Evolutionary conservation across 2,113 vertebrate genomes (phyloP).

Genomic region (Phasianus colchicus): DNA sequence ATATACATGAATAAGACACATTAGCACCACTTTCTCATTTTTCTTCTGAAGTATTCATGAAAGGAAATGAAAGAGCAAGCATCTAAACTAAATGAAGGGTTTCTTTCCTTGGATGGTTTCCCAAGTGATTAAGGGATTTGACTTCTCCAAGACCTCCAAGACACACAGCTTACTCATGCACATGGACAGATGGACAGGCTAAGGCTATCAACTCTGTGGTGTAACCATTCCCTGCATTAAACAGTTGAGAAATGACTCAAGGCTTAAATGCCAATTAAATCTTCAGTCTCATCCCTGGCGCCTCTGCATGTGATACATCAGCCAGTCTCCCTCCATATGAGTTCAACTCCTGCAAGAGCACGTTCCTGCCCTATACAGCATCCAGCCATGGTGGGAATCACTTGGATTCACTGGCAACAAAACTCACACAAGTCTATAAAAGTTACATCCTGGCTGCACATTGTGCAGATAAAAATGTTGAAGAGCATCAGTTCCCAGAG

Average conservation of each 20-base stretch:
- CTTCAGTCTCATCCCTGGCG: not conserved
- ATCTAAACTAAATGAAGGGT: not conserved
- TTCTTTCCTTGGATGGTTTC: not conserved
- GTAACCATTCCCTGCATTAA: not conserved
- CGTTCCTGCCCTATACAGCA: not conserved
- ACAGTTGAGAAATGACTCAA: fast-evolving
- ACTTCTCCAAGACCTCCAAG: not conserved
- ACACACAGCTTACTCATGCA: not conserved
- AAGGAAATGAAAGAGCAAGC: not conserved
- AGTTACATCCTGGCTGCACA: fast-evolving
- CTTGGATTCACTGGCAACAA: fast-evolving
- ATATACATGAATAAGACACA: fast-evolving
- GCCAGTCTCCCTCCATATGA: fast-evolving
- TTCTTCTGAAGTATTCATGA: not conserved
- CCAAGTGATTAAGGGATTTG: not conserved
- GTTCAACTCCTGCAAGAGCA: fast-evolving
- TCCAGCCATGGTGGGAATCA: fast-evolving
- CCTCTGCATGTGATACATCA: not conserved
- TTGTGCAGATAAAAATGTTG: not conserved
- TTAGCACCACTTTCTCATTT: not conserved
- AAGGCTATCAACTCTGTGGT: fast-evolving
- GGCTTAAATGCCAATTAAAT: not conserved
- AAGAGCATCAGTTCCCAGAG: not conserved
- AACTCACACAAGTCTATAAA: not conserved
- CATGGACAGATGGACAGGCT: not conserved